Evolutionary conservation across 1,140 invertebrate genomes (phyloP), one percentile per base, ranked within the genome.

Genomic region (Teleopsis dalmanni): DNA sequence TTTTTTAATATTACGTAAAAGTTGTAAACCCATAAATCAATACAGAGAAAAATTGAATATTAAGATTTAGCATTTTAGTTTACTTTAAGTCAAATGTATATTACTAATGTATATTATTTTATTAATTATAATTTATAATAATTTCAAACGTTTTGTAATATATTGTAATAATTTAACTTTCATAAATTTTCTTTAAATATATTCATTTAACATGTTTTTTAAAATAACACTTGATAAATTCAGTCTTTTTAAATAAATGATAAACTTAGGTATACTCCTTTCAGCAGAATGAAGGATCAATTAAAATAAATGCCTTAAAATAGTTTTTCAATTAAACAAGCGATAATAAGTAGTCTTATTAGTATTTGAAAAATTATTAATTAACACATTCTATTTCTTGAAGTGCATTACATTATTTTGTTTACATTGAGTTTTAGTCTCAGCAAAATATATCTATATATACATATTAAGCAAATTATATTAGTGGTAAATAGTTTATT

Each of bases 171-270:
- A 26, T 38, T 38, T 4, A 18, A 11, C 14, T 38, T 14, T 38
- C n/a, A n/a, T n/a, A n/a, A n/a, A n/a, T n/a, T n/a, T n/a, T n/a
- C n/a, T n/a, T n/a, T 29, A 25, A 47, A 37, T 37, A 16, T 18
- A 43, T 50, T 33, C n/a, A 19, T 22, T 46, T 38, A 56, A 11
- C 41, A 23, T 14, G 26, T 8, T 40, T 22, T 19, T n/a, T n/a
- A n/a, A 48, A 35, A 22, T 22, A 41, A 16, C 38, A 40, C 14
- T 29, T 33, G 26, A 61, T 57, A 58, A 66, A 63, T 66, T 66
- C 63, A 66, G 63, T 66, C 63, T 66, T 66, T 58, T 66, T 57
- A 66, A 66, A 66, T 54, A 61, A 66, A 66, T 57, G 57, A 60
- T 62, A 51, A 66, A 66, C 60, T 62, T 60, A 65, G 59, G 58